These are phyloP conservation scores for Polymixis flavicincta DNA, from an alignment of 2,888 invertebrate genomes.

Conservation along the genomic window DNA sequence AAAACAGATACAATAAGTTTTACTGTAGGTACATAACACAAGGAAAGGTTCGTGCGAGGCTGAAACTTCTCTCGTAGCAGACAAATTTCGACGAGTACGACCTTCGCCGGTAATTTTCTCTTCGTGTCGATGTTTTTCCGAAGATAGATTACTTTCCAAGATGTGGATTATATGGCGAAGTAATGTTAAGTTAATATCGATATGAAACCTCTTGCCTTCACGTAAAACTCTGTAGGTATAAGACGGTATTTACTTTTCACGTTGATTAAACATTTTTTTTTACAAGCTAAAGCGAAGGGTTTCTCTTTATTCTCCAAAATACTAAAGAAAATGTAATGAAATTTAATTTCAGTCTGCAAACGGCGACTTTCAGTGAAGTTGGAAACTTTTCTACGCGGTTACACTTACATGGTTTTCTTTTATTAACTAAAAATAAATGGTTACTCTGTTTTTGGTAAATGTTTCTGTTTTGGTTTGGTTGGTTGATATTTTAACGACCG, in stretches of 20 bases:
- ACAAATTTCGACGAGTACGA: constrained; percentile 49
- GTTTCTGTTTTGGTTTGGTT: background rate
- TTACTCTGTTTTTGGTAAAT: background rate
- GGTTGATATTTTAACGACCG: background rate
- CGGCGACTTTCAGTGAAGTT: constrained; percentile 21
- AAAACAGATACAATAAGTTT: constrained; percentile 51
- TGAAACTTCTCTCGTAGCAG: constrained; percentile 55
- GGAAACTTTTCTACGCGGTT: constrained; percentile 29
- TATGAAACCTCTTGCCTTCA: constrained; percentile 25
- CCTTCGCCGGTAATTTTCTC: constrained; percentile 66
- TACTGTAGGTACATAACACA: constrained; percentile 31
- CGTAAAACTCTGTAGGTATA: constrained; percentile 41
- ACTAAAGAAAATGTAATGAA: constrained; percentile 30
- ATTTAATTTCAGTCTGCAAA: constrained; percentile 40
- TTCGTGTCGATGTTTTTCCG: constrained; percentile 62
- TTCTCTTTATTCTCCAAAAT: constrained; percentile 26
- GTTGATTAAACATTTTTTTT: constrained; percentile 39
- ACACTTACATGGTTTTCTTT: constrained; percentile 39
- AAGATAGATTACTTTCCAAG: constrained; percentile 66
- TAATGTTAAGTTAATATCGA: constrained; percentile 49
- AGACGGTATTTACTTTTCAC: constrained; percentile 24
- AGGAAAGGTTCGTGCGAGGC: constrained; percentile 43
- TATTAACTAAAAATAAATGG: constrained; percentile 23
- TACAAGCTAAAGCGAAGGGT: constrained; percentile 10
- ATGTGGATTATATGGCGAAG: constrained; percentile 57